A percentile compares a stretch with the other conserved stretches of the same genome.
Conservation (phyloP, 2,797 vertebrate species). For the Crocodylus rhombifer region DNA sequence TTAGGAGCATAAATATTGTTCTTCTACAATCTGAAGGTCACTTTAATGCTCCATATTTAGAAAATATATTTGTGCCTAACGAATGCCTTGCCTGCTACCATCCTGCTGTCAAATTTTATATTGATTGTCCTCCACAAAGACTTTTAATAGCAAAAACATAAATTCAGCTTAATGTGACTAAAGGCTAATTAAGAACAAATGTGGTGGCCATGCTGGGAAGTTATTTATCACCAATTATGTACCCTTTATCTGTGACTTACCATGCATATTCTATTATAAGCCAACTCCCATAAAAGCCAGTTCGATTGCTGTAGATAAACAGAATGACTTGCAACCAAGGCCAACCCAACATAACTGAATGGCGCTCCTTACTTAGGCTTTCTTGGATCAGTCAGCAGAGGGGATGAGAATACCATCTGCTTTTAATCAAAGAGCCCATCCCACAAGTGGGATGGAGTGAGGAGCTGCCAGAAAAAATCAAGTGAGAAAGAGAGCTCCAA, state of each 20-base stretch:
- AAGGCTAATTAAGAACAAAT: conserved; percentile 64
- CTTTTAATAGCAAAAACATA: conserved; percentile 50
- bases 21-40: conserved; percentile 53
- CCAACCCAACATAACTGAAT: not conserved
- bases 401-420: not conserved
- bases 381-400: not conserved
- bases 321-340: not conserved
- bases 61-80: not conserved
- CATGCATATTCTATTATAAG: not conserved
- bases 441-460: conserved; percentile 14
- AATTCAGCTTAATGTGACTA: conserved; percentile 38
- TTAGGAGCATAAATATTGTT: conserved; percentile 39
- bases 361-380: not conserved
- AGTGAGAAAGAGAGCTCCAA: not conserved
- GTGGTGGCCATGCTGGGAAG: conserved; percentile 1
- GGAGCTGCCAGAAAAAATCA: conserved; percentile 20
- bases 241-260: conserved; percentile 16
- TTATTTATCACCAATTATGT: conserved; percentile 44
- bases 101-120: conserved; percentile 15
- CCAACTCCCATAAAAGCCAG: not conserved
- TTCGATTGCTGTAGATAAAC: not conserved
- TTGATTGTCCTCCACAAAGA: conserved; percentile 49
- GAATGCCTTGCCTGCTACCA: not conserved
- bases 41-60: conserved; percentile 47
- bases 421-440: not conserved